Conservation (phyloP, 2,888 invertebrate species). For the Noctua comes region DNA sequence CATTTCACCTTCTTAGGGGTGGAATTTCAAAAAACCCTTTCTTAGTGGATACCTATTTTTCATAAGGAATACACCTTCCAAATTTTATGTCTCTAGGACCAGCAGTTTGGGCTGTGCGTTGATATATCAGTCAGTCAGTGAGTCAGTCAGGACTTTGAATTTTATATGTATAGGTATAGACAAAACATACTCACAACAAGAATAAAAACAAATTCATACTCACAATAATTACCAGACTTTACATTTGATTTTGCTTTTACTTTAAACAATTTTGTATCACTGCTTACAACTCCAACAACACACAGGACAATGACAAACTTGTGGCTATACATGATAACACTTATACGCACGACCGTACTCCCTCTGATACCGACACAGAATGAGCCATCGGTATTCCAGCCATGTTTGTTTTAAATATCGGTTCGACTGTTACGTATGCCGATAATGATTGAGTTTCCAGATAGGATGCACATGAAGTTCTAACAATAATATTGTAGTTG, state of each 20-base stretch:
- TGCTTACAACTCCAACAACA: conserved; percentile 26
- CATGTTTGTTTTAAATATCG: conserved; percentile 60
- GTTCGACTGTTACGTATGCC: conserved; percentile 25
- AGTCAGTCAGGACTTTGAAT: no score
- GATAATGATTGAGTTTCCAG: conserved; percentile 45
- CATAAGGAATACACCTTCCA: no score
- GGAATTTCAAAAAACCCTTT: no score
- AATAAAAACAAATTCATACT: conserved; percentile 30
- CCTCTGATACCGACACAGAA: conserved; percentile 30
- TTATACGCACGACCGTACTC: conserved; percentile 50
- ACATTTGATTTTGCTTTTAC: background rate
- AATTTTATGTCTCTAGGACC: no score
- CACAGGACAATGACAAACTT: conserved; percentile 30
- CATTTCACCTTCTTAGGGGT: no score
- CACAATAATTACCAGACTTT: conserved; percentile 37
- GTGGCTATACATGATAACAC: conserved; percentile 26
- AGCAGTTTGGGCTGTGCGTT: no score
- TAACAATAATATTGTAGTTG: conserved; percentile 21
- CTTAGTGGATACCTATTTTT: no score
- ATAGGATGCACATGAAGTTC: conserved; percentile 48
- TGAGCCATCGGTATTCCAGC: conserved; percentile 47
- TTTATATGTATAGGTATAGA: background rate
- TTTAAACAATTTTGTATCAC: background rate
- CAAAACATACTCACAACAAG: background rate
- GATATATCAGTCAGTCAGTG: no score